These are phyloP conservation scores for Leptobrachium leishanense DNA, from an alignment of 2,113 vertebrate species.

Conservation along the genomic window DNA sequence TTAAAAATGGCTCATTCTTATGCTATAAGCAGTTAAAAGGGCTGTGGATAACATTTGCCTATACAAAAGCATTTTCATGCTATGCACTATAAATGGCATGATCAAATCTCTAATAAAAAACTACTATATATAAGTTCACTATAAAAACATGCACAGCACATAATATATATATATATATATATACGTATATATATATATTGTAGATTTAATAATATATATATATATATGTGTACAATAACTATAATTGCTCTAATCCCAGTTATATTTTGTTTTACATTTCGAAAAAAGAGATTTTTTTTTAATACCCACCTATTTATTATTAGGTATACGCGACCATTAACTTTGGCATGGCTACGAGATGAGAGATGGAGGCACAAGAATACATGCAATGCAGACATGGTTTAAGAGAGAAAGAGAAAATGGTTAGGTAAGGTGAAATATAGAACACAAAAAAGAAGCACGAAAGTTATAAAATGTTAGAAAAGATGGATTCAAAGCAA, in stretches of 20 bases:
- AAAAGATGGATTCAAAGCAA: background rate
- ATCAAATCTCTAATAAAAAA: too few species aligned
- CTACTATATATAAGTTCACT: too few species aligned
- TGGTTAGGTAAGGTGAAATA: slow-evolving; percentile 54
- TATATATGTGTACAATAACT: too few species aligned
- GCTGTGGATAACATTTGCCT: too few species aligned
- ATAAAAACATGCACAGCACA: too few species aligned
- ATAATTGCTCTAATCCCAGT: slow-evolving; percentile 4
- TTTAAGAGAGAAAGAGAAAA: slow-evolving; percentile 67
- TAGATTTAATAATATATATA: too few species aligned
- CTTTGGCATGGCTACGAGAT: slow-evolving; percentile 91
- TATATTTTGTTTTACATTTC: background rate
- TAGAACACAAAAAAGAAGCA: slow-evolving; percentile 33
- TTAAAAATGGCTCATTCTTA: too few species aligned
- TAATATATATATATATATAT: too few species aligned
- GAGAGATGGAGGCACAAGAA: slow-evolving; percentile 63
- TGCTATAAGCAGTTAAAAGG: too few species aligned
- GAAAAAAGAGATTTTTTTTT: slow-evolving; percentile 60
- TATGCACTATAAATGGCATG: too few species aligned
- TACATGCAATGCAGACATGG: slow-evolving; percentile 60
- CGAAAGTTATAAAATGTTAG: slow-evolving; percentile 40
- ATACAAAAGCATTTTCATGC: too few species aligned
- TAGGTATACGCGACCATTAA: slow-evolving; percentile 96
- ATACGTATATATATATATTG: too few species aligned
- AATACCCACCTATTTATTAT: slow-evolving; percentile 99